These are phyloP conservation scores for Anthonomus grandis DNA, from an alignment of 1,140 invertebrate species.

Conservation along the genomic window DNA sequence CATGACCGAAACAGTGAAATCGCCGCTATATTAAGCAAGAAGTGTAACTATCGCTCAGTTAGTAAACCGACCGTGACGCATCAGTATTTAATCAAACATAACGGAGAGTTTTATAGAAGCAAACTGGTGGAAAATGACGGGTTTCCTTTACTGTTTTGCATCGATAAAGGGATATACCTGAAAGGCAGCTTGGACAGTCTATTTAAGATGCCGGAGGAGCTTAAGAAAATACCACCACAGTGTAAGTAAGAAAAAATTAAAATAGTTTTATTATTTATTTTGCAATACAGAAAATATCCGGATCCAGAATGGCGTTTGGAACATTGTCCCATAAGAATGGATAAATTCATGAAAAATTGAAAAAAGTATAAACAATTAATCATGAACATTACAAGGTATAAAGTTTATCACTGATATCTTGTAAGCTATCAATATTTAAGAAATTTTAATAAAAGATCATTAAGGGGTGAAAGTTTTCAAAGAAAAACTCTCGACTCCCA, in stretches of 20 bases:
- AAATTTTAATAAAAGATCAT: too few relatives aligned
- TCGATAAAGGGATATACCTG: conserved; percentile 26
- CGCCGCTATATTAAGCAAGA: conserved; percentile 8
- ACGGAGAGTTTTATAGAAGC: conserved; percentile 29
- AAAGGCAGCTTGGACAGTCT: conserved; percentile 15
- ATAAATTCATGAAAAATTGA: too few relatives aligned
- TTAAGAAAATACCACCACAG: conserved; percentile 26
- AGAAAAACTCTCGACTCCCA: too few relatives aligned
- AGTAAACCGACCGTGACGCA: conserved; percentile 4
- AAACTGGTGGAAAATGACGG: conserved; percentile 28
- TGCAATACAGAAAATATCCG: too few relatives aligned
- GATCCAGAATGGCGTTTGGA: too few relatives aligned
- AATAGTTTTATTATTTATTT: too few relatives aligned
- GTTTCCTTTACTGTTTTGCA: conserved; percentile 19
- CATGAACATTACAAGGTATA: too few relatives aligned
- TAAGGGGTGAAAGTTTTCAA: too few relatives aligned
- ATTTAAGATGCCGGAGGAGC: conserved; percentile 28
- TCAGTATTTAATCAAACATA: conserved; percentile 24
- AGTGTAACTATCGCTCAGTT: conserved; percentile 5
- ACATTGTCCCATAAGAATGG: too few relatives aligned
- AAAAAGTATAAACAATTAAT: too few relatives aligned
- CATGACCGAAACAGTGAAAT: conserved; percentile 10
- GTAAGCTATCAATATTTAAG: too few relatives aligned
- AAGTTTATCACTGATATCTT: too few relatives aligned
- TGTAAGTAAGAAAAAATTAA: conserved; percentile 21